These are phyloP conservation scores for Cistogaster globosa DNA, from an alignment of 2,888 invertebrate genomes.

Conservation along the genomic window DNA sequence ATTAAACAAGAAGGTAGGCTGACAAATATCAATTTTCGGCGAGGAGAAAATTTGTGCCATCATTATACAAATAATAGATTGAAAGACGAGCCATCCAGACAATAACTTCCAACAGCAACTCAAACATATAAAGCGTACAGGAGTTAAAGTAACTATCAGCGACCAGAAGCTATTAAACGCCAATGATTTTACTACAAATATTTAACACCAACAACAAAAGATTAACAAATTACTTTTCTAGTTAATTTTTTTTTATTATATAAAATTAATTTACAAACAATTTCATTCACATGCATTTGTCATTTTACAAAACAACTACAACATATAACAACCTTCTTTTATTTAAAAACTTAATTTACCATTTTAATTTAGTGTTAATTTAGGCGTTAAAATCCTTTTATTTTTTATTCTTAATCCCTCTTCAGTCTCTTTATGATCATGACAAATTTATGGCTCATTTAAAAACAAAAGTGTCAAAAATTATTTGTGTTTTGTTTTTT, in stretches of 20 bases:
- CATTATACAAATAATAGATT: no score
- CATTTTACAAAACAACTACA: conserved; percentile 8
- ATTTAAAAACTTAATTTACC: conserved; percentile 47
- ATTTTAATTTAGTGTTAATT: conserved; percentile 64
- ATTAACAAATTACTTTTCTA: background rate
- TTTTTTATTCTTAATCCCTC: conserved; percentile 42
- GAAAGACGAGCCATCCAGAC: no score
- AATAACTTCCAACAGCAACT: no score
- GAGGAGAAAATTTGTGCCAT: no score
- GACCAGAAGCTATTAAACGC: no score
- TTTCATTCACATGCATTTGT: conserved; percentile 44
- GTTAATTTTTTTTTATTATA: background rate
- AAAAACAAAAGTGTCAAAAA: conserved; percentile 67
- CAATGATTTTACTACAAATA: background rate
- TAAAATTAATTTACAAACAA: conserved; percentile 11
- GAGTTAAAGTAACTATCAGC: no score
- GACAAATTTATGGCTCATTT: conserved; percentile 64
- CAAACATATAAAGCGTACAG: no score
- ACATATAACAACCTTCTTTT: conserved; percentile 3
- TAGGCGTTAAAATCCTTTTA: conserved; percentile 63
- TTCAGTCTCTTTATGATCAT: conserved; percentile 52
- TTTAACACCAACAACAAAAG: background rate
- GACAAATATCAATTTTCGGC: no score
- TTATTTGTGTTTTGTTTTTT: conserved; percentile 36
- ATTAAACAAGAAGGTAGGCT: no score